Base-by-base conservation (phyloP, 2,797 vertebrate genomes). In the Sternotherus odoratus region DNA sequence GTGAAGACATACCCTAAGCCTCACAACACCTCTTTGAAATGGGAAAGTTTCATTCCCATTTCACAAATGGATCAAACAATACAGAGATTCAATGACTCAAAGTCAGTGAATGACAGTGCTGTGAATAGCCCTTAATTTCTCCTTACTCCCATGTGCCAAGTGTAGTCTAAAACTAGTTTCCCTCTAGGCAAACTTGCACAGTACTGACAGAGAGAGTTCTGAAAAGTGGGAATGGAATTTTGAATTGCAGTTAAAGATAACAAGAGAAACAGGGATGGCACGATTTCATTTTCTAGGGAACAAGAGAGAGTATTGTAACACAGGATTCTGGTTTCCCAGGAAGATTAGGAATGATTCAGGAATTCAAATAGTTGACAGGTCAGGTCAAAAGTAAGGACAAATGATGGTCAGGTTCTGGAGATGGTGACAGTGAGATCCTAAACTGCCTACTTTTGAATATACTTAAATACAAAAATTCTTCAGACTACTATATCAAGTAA, bases 301-400 rank as follows among this genome's bases (percentile, higher is more conserved):
- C n/a, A 12, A 36, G n/a, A 19, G 16, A n/a, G 33, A 88, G 79
- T 92, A 90, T 94, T 92, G 0, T 75, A 75, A 82, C 49, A 78
- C 51, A 28, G 50, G 84, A 77, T 39, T 0, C 33, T 43, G 85
- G 78, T 66, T 94, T 90, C 91, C 2, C 9, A 83, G 85, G 90
- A 91, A 93, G 87, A 86, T 16, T 19, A 80, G 88, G 90, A 90
- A 93, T 88, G 50, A 48, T 78, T 4, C 75, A 60, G 1, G 77
- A 74, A 89, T 39, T 88, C 60, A 13, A 85, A 60, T 79, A 84
- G 91, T 78, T 60, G 83, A 84, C 49, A 86, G 89, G 33, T 77
- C 90, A 50, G 46, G 87, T 84, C 77, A 90, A 91, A 91, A 3
- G 72, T 46, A 39, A 85, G 54, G 57, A 53, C 23, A 74, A 86